These are phyloP conservation scores for Archips xylosteana DNA, from an alignment of 2,888 invertebrate genomes.

Conservation along the genomic window DNA sequence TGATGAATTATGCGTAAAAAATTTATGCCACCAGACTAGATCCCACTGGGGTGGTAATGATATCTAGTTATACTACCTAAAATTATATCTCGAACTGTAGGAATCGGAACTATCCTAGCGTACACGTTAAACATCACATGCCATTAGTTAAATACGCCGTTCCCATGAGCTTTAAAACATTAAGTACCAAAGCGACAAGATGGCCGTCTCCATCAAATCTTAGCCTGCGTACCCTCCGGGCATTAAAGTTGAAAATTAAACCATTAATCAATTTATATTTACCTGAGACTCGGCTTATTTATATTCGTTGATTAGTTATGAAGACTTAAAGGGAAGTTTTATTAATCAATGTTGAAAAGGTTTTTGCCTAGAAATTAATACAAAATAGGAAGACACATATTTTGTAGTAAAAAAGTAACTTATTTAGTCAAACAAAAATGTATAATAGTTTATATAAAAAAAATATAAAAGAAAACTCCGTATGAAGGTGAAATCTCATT, in stretches of 20 bases:
- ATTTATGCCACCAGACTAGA: too few species aligned
- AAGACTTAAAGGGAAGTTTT: background rate
- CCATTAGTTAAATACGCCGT: background rate
- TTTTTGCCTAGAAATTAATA: too few species aligned
- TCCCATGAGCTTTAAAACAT: background rate
- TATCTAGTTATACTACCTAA: too few species aligned
- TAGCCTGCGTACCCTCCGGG: slow-evolving; percentile 15
- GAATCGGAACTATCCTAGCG: background rate
- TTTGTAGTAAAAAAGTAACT: too few species aligned
- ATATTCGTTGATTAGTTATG: slow-evolving; percentile 47
- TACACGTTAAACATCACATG: background rate
- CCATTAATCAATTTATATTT: slow-evolving; percentile 54
- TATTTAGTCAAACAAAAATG: too few species aligned
- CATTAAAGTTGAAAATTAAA: slow-evolving; percentile 50
- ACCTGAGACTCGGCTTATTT: slow-evolving; percentile 46
- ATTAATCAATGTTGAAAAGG: background rate
- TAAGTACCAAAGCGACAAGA: background rate
- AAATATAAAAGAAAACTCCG: too few species aligned
- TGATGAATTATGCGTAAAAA: too few species aligned
- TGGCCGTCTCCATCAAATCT: slow-evolving; percentile 20
- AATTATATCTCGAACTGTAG: too few species aligned
- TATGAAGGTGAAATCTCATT: too few species aligned
- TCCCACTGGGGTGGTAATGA: too few species aligned
- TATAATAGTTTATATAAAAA: too few species aligned
- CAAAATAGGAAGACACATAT: too few species aligned